These are phyloP conservation scores for Sebastes nivosus DNA, from an alignment of 2,797 vertebrate genomes.

Conservation along the genomic window DNA sequence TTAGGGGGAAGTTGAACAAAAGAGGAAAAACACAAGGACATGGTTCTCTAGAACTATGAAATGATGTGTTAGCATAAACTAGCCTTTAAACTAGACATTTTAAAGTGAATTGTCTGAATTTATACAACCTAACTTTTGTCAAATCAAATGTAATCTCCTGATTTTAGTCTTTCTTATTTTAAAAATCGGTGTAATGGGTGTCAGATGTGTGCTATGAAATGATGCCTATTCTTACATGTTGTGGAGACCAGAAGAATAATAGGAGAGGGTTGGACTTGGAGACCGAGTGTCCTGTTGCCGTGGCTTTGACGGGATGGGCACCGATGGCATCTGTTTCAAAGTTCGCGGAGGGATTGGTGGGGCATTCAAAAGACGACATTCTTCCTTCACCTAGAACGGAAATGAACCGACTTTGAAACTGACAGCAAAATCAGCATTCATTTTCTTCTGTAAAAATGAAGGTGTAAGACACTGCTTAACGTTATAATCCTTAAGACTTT, in stretches of 20 bases:
- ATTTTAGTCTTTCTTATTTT: background rate
- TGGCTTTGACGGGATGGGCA: constrained; percentile 86
- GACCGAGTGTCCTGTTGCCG: constrained; percentile 91
- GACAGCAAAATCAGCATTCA: background rate
- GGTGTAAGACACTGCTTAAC: background rate
- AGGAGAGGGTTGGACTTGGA: constrained; percentile 97
- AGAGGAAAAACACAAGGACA: background rate
- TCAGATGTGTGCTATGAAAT: background rate
- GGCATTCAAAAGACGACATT: constrained; percentile 96
- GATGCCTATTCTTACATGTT: constrained; percentile 88
- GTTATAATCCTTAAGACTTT: background rate
- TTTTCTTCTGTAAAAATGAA: background rate
- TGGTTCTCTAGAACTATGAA: background rate
- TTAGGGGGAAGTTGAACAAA: background rate
- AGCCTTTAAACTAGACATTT: background rate
- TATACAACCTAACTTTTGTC: background rate
- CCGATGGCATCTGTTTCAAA: constrained; percentile 84
- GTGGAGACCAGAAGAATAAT: constrained; percentile 97
- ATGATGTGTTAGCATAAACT: too few relatives aligned
- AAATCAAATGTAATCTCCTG: background rate
- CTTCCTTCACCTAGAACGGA: constrained; percentile 91
- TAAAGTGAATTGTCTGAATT: background rate
- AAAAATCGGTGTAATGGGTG: background rate
- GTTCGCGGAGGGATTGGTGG: constrained; percentile 95
- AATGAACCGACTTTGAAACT: constrained; percentile 2